Percentiles rank a stretch among this genome's conserved stretches.
phyloP scores from a whole-genome alignment of 2,888 invertebrate species.

The Steromphala cineraria region DNA sequence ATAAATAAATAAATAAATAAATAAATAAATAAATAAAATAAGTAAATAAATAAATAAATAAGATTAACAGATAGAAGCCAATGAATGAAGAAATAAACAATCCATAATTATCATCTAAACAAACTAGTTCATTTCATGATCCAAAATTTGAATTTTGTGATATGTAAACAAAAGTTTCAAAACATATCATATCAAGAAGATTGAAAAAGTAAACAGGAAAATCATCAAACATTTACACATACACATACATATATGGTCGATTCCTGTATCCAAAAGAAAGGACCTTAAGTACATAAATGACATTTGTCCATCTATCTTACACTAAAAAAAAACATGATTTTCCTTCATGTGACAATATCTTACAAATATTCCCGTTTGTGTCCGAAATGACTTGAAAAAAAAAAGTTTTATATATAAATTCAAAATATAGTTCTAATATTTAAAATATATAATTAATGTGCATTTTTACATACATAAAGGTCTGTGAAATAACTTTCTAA shows the following conservation, averaged over 20 bases:
- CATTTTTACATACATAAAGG: no score
- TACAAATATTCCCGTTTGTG: not conserved
- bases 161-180: not conserved
- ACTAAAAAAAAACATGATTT: not conserved
- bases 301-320: not conserved
- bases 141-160: not conserved
- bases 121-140: not conserved
- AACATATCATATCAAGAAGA: no score
- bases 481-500: no score
- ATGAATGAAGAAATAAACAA: not conserved
- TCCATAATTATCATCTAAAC: not conserved
- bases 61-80: no score
- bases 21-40: not conserved
- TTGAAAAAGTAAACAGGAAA: no score
- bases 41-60: not conserved
- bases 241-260: no score
- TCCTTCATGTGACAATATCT: not conserved
- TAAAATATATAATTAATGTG: not conserved
- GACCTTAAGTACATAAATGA: no score
- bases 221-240: no score
- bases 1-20: not conserved
- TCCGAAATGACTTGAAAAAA: not conserved
- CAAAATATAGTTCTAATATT: not conserved
- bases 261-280: no score
- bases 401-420: no score